These are phyloP conservation scores for Galeruca laticollis DNA, from an alignment of 2,888 invertebrate genomes.

Conservation along the genomic window DNA sequence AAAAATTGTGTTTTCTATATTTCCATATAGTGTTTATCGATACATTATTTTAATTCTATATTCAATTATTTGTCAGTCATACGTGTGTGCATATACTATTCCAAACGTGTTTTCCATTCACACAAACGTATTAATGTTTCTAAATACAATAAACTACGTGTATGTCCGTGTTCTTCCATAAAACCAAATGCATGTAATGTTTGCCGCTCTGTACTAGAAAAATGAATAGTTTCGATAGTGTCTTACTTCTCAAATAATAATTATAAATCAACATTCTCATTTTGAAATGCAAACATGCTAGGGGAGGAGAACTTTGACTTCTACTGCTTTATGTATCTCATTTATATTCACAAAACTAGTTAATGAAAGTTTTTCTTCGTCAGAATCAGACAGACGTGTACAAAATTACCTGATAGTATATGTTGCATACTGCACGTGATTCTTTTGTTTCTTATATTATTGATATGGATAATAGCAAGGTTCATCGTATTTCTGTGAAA, in stretches of 20 bases:
- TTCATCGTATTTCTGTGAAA: too few relatives aligned
- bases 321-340: background rate
- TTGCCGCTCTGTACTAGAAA: background rate
- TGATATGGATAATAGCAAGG: too few relatives aligned
- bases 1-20: too few relatives aligned
- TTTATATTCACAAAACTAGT: slow-evolving; percentile 5
- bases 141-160: background rate
- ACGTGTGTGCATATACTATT: background rate
- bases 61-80: too few relatives aligned
- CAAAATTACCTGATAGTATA: background rate
- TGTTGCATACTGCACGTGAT: slow-evolving; percentile 6
- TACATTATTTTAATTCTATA: too few relatives aligned
- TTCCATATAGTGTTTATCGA: too few relatives aligned
- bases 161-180: background rate
- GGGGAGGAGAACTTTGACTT: background rate
- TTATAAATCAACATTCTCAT: background rate
- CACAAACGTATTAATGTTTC: background rate
- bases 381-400: background rate
- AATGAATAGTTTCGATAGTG: background rate
- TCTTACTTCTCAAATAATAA: background rate
- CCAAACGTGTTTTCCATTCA: background rate
- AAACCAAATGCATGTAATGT: background rate
- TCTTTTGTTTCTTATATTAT: too few relatives aligned
- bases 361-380: background rate
- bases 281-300: slow-evolving; percentile 5